phyloP scores from a whole-genome alignment of 2,797 vertebrate genomes.

The Pseudotriccus pelzelni region DNA sequence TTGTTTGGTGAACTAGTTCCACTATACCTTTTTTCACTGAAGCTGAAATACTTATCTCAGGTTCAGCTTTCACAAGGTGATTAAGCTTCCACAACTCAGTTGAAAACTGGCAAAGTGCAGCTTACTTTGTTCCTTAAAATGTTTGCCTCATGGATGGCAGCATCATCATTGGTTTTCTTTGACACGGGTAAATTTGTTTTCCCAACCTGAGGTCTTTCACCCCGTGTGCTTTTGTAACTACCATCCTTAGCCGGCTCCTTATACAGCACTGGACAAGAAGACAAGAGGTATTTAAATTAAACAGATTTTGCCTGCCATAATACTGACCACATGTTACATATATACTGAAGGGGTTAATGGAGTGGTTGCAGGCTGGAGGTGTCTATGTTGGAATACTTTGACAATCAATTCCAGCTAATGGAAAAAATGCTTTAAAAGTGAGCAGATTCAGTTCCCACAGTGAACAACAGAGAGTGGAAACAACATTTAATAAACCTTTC shows the following conservation, averaged over 20 bases:
- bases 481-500: constrained; percentile 48
- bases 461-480: constrained; percentile 47
- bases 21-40: not conserved
- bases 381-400: constrained; percentile 60
- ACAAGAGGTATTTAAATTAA: not conserved
- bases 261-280: not conserved
- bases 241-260: not conserved
- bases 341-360: constrained; percentile 50
- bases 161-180: not conserved
- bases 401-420: constrained; percentile 71
- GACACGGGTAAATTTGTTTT: not conserved
- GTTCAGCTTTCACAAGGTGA: not conserved
- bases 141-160: not conserved
- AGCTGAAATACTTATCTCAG: constrained; percentile 1
- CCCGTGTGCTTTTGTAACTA: not conserved
- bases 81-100: not conserved
- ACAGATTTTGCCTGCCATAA: not conserved
- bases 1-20: not conserved
- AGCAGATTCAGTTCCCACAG: constrained; percentile 50
- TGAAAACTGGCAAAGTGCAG: not conserved
- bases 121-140: not conserved
- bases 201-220: not conserved
- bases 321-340: not conserved
- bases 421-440: constrained; percentile 67
- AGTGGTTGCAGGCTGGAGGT: constrained; percentile 33